Base-by-base conservation (phyloP, 2,113 vertebrate genomes). In the Brienomyrus longianalis region DNA sequence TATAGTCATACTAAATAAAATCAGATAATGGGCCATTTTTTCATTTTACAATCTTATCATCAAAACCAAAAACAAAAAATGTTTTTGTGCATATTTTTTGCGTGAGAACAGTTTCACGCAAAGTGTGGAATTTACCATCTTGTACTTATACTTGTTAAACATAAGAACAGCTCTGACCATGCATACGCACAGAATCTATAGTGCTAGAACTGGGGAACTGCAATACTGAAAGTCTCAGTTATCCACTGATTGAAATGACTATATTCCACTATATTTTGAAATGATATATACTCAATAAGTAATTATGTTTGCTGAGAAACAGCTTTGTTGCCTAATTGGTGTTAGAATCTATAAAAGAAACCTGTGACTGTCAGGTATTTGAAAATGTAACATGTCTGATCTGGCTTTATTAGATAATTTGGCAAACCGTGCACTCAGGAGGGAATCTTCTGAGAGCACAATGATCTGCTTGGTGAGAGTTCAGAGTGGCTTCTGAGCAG, bases 341-440 rank as follows among this genome's bases (percentile, higher is more conserved):
- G 83, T 45, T 48, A 85, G 47, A 85, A 85, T 23, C 39, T 85
- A 85, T 85, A 85, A 85, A 1, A 85, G 39, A 85, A 23, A 47
- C 47, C 83, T 48, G 70, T 77, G 70, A 77, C 83, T 9, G 2
- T 48, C 1, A 6, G 45, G 39, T 85, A 85, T 85, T 85, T 85
- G 83, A 85, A 85, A 85, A 85, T 85, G 83, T 85, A 85, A 45
- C 83, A 85, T 85, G 80, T 3, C 80, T 83, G 31, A 83, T 83
- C 80, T 83, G 39, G 21, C 83, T 8, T 85, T 85, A 85, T 48
- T 85, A 48, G 83, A 85, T 48, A 45, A 85, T 85, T 85, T 85
- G 47, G 83, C 83, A 85, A 84, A 47, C 80, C 66, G 66, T n/a
- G 66, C 66, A n/a, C 66, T 70, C 31, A 31, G 31, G 31, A 31